Evolutionary conservation across 2,113 vertebrate species (phyloP).

Genomic region (Pelecanoides urinatrix): DNA sequence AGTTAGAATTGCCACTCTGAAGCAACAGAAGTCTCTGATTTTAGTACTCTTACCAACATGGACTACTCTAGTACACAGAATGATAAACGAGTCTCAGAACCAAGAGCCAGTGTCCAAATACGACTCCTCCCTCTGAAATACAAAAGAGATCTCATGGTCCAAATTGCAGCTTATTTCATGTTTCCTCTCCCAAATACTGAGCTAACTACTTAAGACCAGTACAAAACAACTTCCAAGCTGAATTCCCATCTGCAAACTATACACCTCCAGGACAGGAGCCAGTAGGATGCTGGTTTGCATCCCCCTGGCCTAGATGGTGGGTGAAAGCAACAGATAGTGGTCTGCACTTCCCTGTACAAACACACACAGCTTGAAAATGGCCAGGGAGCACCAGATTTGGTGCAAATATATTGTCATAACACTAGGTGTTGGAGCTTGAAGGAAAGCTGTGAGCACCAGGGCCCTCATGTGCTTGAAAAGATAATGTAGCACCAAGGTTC

Average conservation of each 20-base stretch:
- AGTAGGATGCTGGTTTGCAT: background rate
- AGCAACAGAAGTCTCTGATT: background rate
- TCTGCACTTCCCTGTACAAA: background rate
- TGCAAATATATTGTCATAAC: background rate
- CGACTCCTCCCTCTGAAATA: background rate
- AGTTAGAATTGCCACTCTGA: background rate
- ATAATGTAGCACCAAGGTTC: background rate
- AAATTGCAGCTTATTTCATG: background rate
- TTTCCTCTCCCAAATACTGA: background rate
- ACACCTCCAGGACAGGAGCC: background rate
- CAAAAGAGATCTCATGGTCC: background rate
- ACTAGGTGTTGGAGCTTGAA: background rate
- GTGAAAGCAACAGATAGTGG: background rate
- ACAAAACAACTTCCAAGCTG: background rate
- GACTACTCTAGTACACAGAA: background rate
- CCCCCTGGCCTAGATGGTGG: no score
- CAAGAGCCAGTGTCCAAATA: background rate
- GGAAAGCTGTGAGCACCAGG: background rate
- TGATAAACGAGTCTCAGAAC: background rate
- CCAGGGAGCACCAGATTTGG: background rate
- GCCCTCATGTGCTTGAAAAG: background rate
- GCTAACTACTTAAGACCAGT: background rate
- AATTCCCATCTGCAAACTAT: background rate
- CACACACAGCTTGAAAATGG: background rate
- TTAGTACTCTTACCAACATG: background rate